These are phyloP conservation scores for Antrozous pallidus DNA, from an alignment of 2,797 vertebrate species.

Conservation along the genomic window DNA sequence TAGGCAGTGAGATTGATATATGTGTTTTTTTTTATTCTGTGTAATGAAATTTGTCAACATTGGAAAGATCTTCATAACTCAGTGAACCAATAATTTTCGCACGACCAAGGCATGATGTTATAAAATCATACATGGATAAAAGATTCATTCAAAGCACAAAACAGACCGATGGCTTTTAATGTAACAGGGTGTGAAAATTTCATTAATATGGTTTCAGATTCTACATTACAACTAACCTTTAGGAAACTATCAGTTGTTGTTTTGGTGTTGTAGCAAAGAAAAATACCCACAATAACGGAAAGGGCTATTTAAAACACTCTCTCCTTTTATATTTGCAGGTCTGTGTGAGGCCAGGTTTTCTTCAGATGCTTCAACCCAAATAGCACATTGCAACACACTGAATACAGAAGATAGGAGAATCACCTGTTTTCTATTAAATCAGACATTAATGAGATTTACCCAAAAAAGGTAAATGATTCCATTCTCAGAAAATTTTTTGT, in stretches of 20 bases:
- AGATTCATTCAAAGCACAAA: neutral
- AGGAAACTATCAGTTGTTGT: slow-evolving; percentile 8
- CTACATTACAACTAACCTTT: neutral
- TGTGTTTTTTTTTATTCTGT: neutral
- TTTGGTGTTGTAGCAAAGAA: neutral
- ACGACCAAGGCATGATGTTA: neutral
- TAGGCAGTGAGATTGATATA: neutral
- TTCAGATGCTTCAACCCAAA: slow-evolving; percentile 8
- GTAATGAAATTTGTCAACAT: slow-evolving; percentile 4
- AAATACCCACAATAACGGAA: neutral
- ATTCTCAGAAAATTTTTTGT: neutral
- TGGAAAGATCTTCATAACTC: neutral
- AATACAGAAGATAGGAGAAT: neutral
- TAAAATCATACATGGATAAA: neutral
- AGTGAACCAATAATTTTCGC: neutral
- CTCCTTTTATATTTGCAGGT: neutral
- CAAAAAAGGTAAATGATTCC: neutral
- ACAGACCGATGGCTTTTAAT: neutral
- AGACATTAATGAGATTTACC: neutral
- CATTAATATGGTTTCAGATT: neutral
- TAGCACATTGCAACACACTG: neutral
- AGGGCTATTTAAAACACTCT: neutral
- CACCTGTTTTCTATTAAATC: neutral
- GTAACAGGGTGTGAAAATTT: neutral
- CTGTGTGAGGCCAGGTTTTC: neutral